A percentile compares a stretch with the other conserved stretches of the same genome.
Conservation (phyloP, 2,888 invertebrate species). For the Cinara cedri region DNA sequence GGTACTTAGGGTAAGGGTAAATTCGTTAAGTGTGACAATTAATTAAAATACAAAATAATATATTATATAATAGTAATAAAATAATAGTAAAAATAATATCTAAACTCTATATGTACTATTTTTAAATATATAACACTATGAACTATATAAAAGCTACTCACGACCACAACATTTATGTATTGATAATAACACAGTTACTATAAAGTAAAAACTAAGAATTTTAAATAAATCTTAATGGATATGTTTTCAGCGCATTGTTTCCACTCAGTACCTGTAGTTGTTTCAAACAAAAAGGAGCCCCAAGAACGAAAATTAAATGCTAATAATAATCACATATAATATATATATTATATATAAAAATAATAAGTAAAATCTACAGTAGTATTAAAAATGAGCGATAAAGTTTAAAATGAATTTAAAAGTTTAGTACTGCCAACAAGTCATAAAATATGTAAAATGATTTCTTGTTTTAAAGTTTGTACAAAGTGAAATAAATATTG, state of each 20-base stretch:
- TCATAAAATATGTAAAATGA: conserved; percentile 32
- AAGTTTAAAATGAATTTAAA: conserved; percentile 42
- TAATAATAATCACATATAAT: conserved; percentile 28
- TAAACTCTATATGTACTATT: conserved; percentile 29
- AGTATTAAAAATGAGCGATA: conserved; percentile 48
- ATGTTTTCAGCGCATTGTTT: conserved; percentile 43
- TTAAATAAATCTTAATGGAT: conserved; percentile 37
- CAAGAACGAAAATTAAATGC: conserved; percentile 24
- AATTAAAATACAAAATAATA: conserved; percentile 48
- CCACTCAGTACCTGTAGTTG: conserved; percentile 27
- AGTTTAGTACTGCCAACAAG: conserved; percentile 46
- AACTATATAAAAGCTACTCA: conserved; percentile 52
- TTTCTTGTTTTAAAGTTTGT: conserved; percentile 15
- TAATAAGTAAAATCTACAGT: conserved; percentile 23
- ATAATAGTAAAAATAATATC: conserved; percentile 44
- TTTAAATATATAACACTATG: conserved; percentile 27
- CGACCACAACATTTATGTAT: conserved; percentile 27
- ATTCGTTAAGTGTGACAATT: conserved; percentile 52
- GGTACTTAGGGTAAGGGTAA: conserved; percentile 55
- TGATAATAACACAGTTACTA: neutral
- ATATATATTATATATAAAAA: neutral
- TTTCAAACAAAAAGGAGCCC: conserved; percentile 18
- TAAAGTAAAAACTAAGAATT: conserved; percentile 19
- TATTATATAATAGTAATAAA: conserved; percentile 25
- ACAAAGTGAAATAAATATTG: conserved; percentile 46